Percentiles rank a stretch among this genome's conserved stretches.
These are phyloP conservation scores for Perithous albicinctus DNA, from an alignment of 2,888 invertebrate genomes.

Conservation along the genomic window DNA sequence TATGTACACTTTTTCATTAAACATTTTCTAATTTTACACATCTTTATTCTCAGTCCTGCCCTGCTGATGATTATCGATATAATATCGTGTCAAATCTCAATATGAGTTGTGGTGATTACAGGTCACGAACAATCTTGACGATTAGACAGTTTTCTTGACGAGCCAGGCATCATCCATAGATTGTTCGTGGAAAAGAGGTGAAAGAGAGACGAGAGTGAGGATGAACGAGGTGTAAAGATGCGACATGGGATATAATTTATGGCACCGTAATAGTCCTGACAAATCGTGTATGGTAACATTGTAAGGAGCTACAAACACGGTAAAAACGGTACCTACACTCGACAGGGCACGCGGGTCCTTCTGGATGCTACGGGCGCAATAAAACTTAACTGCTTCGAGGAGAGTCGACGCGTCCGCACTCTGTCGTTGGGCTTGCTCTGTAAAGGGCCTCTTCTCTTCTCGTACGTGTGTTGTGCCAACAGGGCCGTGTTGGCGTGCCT, in stretches of 20 bases:
- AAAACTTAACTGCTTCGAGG: slow-evolving; percentile 80
- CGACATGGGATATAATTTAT: slow-evolving; percentile 79
- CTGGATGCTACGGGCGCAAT: slow-evolving; percentile 74
- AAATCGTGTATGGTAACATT: slow-evolving; percentile 83
- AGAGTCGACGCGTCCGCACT: slow-evolving; percentile 67
- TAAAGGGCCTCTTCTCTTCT: slow-evolving; percentile 40
- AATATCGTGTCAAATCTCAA: slow-evolving; percentile 1
- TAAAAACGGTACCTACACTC: slow-evolving; percentile 78
- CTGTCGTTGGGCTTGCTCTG: slow-evolving; percentile 35
- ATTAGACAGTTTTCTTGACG: slow-evolving; percentile 19
- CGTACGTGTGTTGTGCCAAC: slow-evolving; percentile 75
- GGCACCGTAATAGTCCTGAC: slow-evolving; percentile 81
- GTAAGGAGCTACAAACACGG: slow-evolving; percentile 77
- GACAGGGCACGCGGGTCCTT: slow-evolving; percentile 65
- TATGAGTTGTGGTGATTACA: background rate
- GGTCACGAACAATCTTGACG: background rate
- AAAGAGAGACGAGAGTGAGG: slow-evolving; percentile 69
- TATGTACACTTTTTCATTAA: too few relatives aligned
- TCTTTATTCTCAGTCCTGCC: too few relatives aligned
- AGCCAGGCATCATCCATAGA: slow-evolving; percentile 14
- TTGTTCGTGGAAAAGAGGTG: slow-evolving; percentile 47
- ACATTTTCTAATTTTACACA: too few relatives aligned
- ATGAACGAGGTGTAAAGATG: slow-evolving; percentile 67
- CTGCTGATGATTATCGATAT: slow-evolving; percentile 2
- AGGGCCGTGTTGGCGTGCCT: slow-evolving; percentile 66